A percentile compares a stretch with the other conserved stretches of the same genome.
phyloP scores from a whole-genome alignment of 2,113 vertebrate genomes.

The Lagopus leucura region DNA sequence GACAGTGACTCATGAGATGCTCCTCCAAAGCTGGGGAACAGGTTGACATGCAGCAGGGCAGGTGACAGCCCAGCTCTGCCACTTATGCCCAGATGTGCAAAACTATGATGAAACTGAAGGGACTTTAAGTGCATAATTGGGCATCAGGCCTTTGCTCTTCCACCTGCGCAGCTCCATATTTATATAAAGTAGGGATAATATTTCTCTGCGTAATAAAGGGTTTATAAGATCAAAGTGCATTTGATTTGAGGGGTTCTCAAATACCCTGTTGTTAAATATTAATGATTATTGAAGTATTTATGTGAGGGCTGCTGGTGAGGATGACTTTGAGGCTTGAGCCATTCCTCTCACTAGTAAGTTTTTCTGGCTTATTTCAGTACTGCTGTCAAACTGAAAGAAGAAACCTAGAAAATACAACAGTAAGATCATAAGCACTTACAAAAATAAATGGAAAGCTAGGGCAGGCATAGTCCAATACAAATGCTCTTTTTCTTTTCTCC shows the following conservation, averaged over 20 bases:
- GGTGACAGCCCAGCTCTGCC: not conserved
- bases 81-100: fast-evolving
- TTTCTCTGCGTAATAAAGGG: not conserved
- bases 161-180: not conserved
- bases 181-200: not conserved
- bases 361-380: not conserved
- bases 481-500: not conserved
- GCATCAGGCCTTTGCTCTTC: not conserved
- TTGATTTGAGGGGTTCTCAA: not conserved
- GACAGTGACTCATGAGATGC: not conserved
- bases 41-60: not conserved
- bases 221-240: conserved; percentile 3
- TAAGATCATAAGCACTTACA: not conserved
- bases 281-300: not conserved
- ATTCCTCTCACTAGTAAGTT: not conserved
- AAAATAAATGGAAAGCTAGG: not conserved
- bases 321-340: not conserved
- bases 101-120: not conserved
- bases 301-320: not conserved
- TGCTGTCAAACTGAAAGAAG: not conserved
- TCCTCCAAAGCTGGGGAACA: not conserved
- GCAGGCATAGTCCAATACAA: not conserved
- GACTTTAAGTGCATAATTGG: not conserved
- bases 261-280: not conserved
- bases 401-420: not conserved